A percentile compares a stretch with the other conserved stretches of the same genome.
These are phyloP conservation scores for Aleiodes testaceus DNA, from an alignment of 2,888 invertebrate genomes.

Conservation along the genomic window DNA sequence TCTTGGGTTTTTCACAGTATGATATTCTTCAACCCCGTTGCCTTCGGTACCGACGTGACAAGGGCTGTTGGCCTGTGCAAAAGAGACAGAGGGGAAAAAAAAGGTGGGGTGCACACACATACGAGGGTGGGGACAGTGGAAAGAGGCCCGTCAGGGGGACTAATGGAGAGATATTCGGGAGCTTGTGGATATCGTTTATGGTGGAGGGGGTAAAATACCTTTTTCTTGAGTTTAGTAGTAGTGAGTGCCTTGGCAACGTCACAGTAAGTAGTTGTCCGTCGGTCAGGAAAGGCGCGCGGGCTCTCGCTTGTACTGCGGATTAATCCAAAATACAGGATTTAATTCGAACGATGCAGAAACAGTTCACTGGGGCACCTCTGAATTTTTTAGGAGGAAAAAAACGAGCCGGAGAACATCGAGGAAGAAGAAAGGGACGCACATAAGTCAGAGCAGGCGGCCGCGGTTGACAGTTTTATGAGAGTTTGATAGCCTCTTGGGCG, in stretches of 20 bases:
- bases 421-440: slow-evolving; percentile 59
- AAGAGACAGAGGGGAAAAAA: slow-evolving; percentile 43
- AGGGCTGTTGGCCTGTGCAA: slow-evolving; percentile 38
- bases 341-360: background rate
- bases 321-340: too few relatives aligned
- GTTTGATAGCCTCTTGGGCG: slow-evolving; percentile 71
- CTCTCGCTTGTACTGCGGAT: background rate
- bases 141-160: slow-evolving; percentile 66
- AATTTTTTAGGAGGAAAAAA: slow-evolving; percentile 33
- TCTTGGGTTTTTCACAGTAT: slow-evolving; percentile 9
- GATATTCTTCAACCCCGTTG: slow-evolving; percentile 72
- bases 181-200: slow-evolving; percentile 48
- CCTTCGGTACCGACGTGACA: slow-evolving; percentile 55
- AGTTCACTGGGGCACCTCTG: slow-evolving; percentile 14
- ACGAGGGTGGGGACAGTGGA: slow-evolving; percentile 51
- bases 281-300: background rate
- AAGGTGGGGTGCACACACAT: slow-evolving; percentile 9
- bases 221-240: background rate
- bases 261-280: slow-evolving; percentile 5
- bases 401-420: slow-evolving; percentile 37
- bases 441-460: slow-evolving; percentile 70
- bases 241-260: slow-evolving; percentile 7
- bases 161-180: slow-evolving; percentile 73
- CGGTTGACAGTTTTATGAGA: slow-evolving; percentile 73
- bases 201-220: slow-evolving; percentile 34